Conservation (phyloP, 2,113 vertebrate species). For the Chrysemys picta region DNA sequence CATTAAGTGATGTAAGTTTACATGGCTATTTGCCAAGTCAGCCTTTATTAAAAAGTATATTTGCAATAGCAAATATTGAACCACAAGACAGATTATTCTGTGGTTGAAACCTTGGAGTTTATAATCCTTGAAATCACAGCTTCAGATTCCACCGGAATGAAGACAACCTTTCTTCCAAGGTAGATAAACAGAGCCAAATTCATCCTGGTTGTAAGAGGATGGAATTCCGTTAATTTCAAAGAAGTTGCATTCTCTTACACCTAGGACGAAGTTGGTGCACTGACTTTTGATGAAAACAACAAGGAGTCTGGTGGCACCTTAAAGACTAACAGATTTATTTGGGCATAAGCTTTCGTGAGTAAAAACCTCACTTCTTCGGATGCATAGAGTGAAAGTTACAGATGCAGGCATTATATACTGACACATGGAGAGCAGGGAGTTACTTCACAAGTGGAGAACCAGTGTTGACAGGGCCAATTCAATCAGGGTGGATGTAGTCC, state of each 20-base stretch:
- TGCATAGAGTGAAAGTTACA: no score
- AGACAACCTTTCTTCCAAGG: background rate
- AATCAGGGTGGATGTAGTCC: no score
- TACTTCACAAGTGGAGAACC: no score
- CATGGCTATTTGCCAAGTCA: background rate
- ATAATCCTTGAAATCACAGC: background rate
- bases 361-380: no score
- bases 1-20: background rate
- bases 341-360: no score
- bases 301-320: no score
- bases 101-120: background rate
- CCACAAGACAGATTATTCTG: background rate
- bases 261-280: background rate
- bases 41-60: rapidly evolving
- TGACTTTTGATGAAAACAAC: background rate
- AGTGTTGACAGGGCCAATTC: no score
- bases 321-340: no score
- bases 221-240: background rate
- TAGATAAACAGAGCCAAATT: background rate
- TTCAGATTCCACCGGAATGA: background rate
- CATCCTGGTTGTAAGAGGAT: background rate
- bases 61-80: background rate
- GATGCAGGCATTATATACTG: no score
- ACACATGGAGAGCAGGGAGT: no score
- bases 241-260: background rate